phyloP scores from a whole-genome alignment of 2,797 vertebrate genomes.

The Diceros bicornis region DNA sequence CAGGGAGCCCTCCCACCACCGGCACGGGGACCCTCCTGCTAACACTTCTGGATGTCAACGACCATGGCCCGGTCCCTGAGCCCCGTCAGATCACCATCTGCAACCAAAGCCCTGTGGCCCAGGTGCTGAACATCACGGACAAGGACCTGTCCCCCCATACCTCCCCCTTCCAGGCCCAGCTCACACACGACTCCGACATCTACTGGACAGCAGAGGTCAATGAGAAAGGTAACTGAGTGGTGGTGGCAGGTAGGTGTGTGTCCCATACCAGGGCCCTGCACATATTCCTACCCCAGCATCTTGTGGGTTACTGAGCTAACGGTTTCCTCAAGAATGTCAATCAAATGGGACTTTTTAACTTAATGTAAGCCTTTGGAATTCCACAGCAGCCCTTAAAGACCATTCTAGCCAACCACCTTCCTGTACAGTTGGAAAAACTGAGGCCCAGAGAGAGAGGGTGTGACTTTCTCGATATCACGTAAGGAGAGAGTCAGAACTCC shows the following conservation, averaged over 20 bases:
- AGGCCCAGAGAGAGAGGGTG: neutral
- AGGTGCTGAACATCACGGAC: slow-evolving; percentile 91
- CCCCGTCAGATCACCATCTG: slow-evolving; percentile 89
- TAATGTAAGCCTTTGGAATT: neutral
- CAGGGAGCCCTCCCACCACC: slow-evolving; percentile 91
- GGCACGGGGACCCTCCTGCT: slow-evolving; percentile 95
- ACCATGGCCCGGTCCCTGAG: slow-evolving; percentile 92
- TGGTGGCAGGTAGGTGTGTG: neutral
- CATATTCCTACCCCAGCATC: neutral
- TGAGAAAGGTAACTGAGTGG: slow-evolving; percentile 79
- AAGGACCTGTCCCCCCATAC: slow-evolving; percentile 91
- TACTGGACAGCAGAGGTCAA: slow-evolving; percentile 92
- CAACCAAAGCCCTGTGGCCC: slow-evolving; percentile 87
- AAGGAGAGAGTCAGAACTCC: neutral
- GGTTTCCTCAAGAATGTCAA: neutral
- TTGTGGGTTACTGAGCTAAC: neutral
- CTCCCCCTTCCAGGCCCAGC: slow-evolving; percentile 90
- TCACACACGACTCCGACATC: slow-evolving; percentile 82
- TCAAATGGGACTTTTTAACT: neutral
- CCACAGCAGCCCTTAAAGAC: neutral
- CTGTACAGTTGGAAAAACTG: neutral
- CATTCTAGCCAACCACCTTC: neutral
- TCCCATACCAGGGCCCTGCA: neutral
- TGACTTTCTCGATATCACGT: neutral
- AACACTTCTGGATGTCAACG: slow-evolving; percentile 93